A percentile compares a stretch with the other conserved stretches of the same genome.
Evolutionary conservation across 2,888 invertebrate species (phyloP).

Genomic region (Emmelina monodactyla): DNA sequence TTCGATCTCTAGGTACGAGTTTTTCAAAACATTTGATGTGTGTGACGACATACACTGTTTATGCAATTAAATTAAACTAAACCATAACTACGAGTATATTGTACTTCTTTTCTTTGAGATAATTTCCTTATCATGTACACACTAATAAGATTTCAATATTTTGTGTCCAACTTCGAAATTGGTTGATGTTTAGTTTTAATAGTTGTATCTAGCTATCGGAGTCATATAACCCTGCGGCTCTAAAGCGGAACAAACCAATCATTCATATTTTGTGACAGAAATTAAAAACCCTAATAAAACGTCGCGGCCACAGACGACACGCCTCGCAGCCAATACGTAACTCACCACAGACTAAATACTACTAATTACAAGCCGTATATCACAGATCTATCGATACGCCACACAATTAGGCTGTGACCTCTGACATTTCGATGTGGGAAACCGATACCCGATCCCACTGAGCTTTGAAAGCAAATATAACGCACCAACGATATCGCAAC

Average conservation of each 20-base stretch:
- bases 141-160: slow-evolving; percentile 1
- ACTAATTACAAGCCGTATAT: slow-evolving; percentile 66
- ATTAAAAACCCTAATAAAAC: slow-evolving; percentile 62
- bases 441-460: slow-evolving; percentile 37
- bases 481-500: background rate
- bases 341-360: slow-evolving; percentile 46
- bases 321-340: slow-evolving; percentile 59
- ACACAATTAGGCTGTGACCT: slow-evolving; percentile 59
- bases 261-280: slow-evolving; percentile 57
- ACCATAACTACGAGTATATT: background rate
- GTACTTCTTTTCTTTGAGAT: background rate
- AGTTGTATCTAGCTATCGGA: no score
- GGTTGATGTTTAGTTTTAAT: no score
- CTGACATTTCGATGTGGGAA: slow-evolving; percentile 59
- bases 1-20: no score
- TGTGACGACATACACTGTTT: no score
- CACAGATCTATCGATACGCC: slow-evolving; percentile 53
- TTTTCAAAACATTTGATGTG: no score
- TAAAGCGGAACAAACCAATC: slow-evolving; percentile 48
- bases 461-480: background rate
- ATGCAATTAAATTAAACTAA: no score
- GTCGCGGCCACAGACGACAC: slow-evolving; percentile 56
- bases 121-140: background rate
- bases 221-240: slow-evolving; percentile 44
- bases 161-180: no score